Conservation (phyloP, 2,888 invertebrate species). For the Drosophila imparisetae region DNA sequence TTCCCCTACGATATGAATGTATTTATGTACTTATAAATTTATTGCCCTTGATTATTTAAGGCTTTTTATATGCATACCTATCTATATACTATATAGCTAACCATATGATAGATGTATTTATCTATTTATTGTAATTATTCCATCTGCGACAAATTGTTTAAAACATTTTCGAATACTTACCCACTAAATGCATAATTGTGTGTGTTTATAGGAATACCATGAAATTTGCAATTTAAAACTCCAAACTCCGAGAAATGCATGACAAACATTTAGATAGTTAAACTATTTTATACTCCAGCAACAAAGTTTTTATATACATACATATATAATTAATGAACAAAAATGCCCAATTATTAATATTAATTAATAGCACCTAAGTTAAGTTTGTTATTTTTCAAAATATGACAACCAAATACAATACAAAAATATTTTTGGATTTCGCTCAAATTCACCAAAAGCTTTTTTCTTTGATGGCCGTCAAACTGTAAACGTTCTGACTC, state of each 20-base stretch:
- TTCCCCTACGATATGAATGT: constrained; percentile 52
- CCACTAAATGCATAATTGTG: constrained; percentile 1
- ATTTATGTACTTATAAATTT: constrained; percentile 52
- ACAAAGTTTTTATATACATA: constrained; percentile 65
- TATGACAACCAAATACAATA: constrained; percentile 64
- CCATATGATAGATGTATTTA: constrained; percentile 21
- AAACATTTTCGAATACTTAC: constrained; percentile 35
- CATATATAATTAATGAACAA: constrained; percentile 1
- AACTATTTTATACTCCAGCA: constrained; percentile 68
- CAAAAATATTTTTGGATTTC: constrained; percentile 73
- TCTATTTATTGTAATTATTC: constrained; percentile 40
- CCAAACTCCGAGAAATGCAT: constrained; percentile 54
- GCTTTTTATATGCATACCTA: constrained; percentile 61
- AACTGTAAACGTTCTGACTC: constrained; percentile 17
- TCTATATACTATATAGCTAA: constrained; percentile 20
- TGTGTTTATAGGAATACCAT: constrained; percentile 42
- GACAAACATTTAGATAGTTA: constrained; percentile 67
- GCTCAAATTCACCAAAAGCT: constrained; percentile 52
- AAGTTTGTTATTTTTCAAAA: constrained; percentile 76
- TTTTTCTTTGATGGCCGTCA: not conserved
- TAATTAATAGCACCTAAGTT: constrained; percentile 71
- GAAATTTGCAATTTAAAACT: constrained; percentile 45
- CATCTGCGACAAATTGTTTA: constrained; percentile 20
- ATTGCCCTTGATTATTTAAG: constrained; percentile 68
- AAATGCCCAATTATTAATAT: constrained; percentile 42